A percentile compares a stretch with the other conserved stretches of the same genome.
These are phyloP conservation scores for roundworm (Caenorhabditis elegans) DNA, from an alignment of 1,140 invertebrate genomes.

Conservation along the genomic window DNA sequence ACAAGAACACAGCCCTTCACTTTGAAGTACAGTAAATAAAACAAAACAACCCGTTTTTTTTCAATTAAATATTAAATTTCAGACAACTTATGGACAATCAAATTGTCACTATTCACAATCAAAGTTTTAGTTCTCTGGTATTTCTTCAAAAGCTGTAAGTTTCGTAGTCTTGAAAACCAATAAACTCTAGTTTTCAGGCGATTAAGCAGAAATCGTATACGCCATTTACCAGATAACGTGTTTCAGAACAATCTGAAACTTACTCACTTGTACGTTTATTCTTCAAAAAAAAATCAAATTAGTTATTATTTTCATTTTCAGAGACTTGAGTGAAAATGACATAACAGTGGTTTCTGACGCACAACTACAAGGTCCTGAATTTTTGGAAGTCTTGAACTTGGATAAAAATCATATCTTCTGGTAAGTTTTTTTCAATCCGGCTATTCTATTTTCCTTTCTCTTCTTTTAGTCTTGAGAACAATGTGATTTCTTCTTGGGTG, in stretches of 20 bases:
- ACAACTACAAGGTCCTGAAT: slow-evolving; percentile 80
- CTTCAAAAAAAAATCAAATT: background rate
- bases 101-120: background rate
- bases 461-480: slow-evolving; percentile 36
- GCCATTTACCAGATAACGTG: background rate
- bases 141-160: background rate
- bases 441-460: background rate
- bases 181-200: background rate
- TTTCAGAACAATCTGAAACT: background rate
- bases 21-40: too few relatives aligned
- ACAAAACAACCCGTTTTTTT: too few relatives aligned
- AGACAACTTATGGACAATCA: background rate
- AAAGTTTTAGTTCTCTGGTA: background rate
- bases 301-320: slow-evolving; percentile 70
- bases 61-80: background rate
- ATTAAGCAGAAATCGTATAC: background rate
- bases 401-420: slow-evolving; percentile 92
- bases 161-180: background rate
- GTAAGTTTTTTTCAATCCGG: slow-evolving; percentile 71
- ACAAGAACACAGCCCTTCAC: too few relatives aligned
- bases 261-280: background rate
- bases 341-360: slow-evolving; percentile 83
- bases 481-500: slow-evolving; percentile 41
- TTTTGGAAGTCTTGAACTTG: slow-evolving; percentile 79
- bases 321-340: slow-evolving; percentile 89